phyloP scores from a whole-genome alignment of 2,888 invertebrate genomes.

The Sisyra nigra region DNA sequence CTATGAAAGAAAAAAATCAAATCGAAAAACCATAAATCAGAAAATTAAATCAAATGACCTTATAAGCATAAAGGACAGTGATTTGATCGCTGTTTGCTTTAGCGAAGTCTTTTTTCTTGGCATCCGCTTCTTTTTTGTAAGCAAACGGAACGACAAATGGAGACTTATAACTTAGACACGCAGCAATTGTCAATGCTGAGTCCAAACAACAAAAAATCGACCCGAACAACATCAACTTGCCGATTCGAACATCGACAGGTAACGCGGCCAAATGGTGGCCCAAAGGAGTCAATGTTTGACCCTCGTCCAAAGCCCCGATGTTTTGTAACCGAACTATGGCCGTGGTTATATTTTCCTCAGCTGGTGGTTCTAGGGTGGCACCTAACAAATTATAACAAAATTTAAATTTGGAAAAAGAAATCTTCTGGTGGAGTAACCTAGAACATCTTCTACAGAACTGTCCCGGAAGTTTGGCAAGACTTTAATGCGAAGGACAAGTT shows the following conservation, averaged over 20 bases:
- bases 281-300: constrained; percentile 60
- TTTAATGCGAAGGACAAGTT: constrained; percentile 58
- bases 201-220: constrained; percentile 86
- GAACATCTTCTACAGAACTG: constrained; percentile 32
- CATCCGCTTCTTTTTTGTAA: constrained; percentile 52
- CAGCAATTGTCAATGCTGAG: constrained; percentile 81
- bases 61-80: constrained; percentile 69
- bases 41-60: constrained; percentile 31
- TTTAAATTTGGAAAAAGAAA: neutral
- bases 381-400: constrained; percentile 24
- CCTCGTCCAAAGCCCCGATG: constrained; percentile 64
- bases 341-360: constrained; percentile 44
- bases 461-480: constrained; percentile 38
- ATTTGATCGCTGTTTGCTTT: constrained; percentile 78
- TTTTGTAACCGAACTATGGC: constrained; percentile 55
- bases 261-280: constrained; percentile 77
- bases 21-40: constrained; percentile 2
- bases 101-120: constrained; percentile 57
- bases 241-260: constrained; percentile 81
- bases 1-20: constrained; percentile 26
- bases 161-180: constrained; percentile 62
- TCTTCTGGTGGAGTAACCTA: constrained; percentile 24
- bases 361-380: constrained; percentile 59
- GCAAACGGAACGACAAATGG: constrained; percentile 64
- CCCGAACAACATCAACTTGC: constrained; percentile 84